Base-by-base conservation (phyloP, 2,888 invertebrate species). In the Hypercompe scribonia region DNA sequence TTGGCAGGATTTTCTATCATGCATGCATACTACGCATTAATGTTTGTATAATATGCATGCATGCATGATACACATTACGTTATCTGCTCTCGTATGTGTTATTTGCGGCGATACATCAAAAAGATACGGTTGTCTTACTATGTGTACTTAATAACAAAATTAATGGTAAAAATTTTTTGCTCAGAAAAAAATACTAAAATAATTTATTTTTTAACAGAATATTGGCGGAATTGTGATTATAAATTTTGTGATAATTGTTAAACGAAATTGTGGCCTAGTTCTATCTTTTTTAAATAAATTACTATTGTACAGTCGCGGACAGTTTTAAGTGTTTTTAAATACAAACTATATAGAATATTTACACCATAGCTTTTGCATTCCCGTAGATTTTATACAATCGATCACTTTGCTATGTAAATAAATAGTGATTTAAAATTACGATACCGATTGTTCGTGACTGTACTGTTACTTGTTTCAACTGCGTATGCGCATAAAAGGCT, bases 181-280 rank as follows among this genome's bases (percentile, higher is more conserved):
- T 24, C 31, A 54, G 18, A 58, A 39, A 21, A 3, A 36, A 54
- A 28, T 34, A 18, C 0, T 24, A 65, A 33, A 15, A 63, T 50
- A 65, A 58, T 58, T 58, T 39, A 39, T 66, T 65, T 71, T 76
- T 39, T 21, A n/a, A 28, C 39, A 61, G 61, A 69, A 79, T 82
- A 87, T 88, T 86, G 87, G 88, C 87, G 83, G 87, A 87, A 89
- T 86, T 93, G 92, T 93, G 93, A 93, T 92, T 87, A 80, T 84
- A 88, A 86, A 88, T 87, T 76, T 85, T 93, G 94, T 94, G 94
- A 94, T 94, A 92, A 88, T 86, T 88, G 39, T 87, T 83, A 82
- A 91, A 88, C 88, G 90, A 92, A 90, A 89, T 89, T 88, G 92
- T 91, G 94, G 94, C 94, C 94, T 94, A 93, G 89, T 78, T 88